Percentiles rank a stretch among this genome's conserved stretches.
These are phyloP conservation scores for Chloroclysta siterata DNA, from an alignment of 2,888 invertebrate genomes.

Conservation along the genomic window DNA sequence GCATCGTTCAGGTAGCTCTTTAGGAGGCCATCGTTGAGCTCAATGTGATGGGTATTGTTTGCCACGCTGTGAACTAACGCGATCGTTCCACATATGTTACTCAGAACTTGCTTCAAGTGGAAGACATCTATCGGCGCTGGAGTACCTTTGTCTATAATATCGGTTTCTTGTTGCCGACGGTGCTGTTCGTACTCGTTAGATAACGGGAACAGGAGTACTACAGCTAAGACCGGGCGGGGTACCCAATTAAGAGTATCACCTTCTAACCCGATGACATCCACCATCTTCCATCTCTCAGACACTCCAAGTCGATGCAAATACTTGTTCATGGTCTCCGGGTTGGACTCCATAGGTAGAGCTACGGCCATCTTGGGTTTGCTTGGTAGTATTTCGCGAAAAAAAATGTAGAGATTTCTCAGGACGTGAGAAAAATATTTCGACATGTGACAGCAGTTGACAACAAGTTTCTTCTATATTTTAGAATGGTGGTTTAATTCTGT, in stretches of 20 bases:
- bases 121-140: slow-evolving; percentile 88
- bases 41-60: slow-evolving; percentile 92
- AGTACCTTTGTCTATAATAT: slow-evolving; percentile 83
- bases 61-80: slow-evolving; percentile 97
- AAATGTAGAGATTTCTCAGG: slow-evolving; percentile 21
- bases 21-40: slow-evolving; percentile 87
- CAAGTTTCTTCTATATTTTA: slow-evolving; percentile 14
- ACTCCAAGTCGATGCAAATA: slow-evolving; percentile 92
- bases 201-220: slow-evolving; percentile 94
- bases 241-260: slow-evolving; percentile 92
- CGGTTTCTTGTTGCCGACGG: slow-evolving; percentile 86
- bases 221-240: slow-evolving; percentile 93
- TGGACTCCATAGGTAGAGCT: slow-evolving; percentile 81
- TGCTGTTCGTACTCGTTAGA: slow-evolving; percentile 90
- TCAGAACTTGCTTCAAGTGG: slow-evolving; percentile 94
- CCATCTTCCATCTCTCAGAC: slow-evolving; percentile 90
- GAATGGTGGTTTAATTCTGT: slow-evolving; percentile 1
- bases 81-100: slow-evolving; percentile 98
- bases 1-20: slow-evolving; percentile 91
- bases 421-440: slow-evolving; percentile 23
- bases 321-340: slow-evolving; percentile 87
- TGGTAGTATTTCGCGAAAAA: slow-evolving; percentile 26
- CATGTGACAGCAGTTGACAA: slow-evolving; percentile 26
- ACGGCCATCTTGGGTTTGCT: slow-evolving; percentile 53
- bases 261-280: slow-evolving; percentile 97